These are phyloP conservation scores for Homarus gammarus DNA, from an alignment of 2,888 invertebrate species.

Conservation along the genomic window DNA sequence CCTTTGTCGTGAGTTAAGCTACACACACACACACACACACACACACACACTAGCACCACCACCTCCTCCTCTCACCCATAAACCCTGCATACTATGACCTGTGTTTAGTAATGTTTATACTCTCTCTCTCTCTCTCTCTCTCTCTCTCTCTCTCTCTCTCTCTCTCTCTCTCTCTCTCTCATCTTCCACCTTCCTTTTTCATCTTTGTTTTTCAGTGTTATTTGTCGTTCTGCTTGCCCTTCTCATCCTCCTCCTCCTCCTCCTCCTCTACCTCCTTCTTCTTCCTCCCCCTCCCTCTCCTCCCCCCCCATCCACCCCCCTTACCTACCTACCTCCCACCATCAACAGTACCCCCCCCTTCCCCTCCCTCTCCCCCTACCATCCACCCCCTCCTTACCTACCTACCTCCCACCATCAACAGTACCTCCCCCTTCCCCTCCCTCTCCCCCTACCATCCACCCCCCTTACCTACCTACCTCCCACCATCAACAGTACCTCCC, in stretches of 20 bases:
- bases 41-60: no score
- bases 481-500: not conserved
- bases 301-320: not conserved
- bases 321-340: no score
- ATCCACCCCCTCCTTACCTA: not conserved
- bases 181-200: not conserved
- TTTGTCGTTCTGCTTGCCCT: not conserved
- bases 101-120: no score
- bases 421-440: not conserved
- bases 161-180: not conserved
- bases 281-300: not conserved
- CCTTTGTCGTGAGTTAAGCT: no score
- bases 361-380: not conserved
- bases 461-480: not conserved
- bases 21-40: no score
- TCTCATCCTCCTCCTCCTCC: not conserved
- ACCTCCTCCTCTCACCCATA: no score
- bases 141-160: not conserved
- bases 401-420: not conserved
- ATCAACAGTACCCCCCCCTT: not conserved
- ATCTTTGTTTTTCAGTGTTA: not conserved
- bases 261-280: not conserved
- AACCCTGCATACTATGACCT: no score
- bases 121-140: not conserved
- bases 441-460: not conserved